Percentiles rank a stretch among this genome's conserved stretches.
Conservation (phyloP, 2,888 invertebrate species). For the Dusona sp. region DNA sequence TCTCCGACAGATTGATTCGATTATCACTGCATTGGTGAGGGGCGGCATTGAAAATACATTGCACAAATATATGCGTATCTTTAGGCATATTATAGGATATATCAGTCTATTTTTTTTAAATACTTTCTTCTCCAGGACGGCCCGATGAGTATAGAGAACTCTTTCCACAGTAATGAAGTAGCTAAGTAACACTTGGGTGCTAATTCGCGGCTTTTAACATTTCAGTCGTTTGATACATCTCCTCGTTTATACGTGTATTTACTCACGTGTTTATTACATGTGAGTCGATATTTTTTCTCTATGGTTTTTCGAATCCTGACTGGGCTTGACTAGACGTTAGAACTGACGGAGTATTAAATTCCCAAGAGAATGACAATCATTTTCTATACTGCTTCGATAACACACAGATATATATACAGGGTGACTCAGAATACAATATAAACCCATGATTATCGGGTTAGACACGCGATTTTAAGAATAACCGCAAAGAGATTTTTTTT, state of each 20-base stretch:
- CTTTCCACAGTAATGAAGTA: conserved; percentile 64
- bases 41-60: conserved; percentile 40
- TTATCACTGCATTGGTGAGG: conserved; percentile 41
- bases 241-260: conserved; percentile 19
- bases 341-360: conserved; percentile 55
- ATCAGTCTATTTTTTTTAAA: conserved; percentile 35
- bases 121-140: conserved; percentile 1
- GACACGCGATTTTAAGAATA: no score
- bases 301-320: conserved; percentile 22
- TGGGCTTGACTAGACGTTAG: conserved; percentile 35
- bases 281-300: background rate
- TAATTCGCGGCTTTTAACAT: conserved; percentile 77
- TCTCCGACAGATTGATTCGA: conserved; percentile 25
- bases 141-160: conserved; percentile 56
- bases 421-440: no score
- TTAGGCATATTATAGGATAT: background rate
- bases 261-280: conserved; percentile 22
- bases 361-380: conserved; percentile 53
- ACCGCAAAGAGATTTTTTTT: no score
- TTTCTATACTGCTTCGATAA: conserved; percentile 36
- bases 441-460: no score
- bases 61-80: conserved; percentile 20
- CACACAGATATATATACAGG: no score
- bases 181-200: conserved; percentile 77
- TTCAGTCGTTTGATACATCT: conserved; percentile 45